A percentile compares a stretch with the other conserved stretches of the same genome.
phyloP scores from a whole-genome alignment of 2,113 vertebrate species.

The Electrona antarctica region DNA sequence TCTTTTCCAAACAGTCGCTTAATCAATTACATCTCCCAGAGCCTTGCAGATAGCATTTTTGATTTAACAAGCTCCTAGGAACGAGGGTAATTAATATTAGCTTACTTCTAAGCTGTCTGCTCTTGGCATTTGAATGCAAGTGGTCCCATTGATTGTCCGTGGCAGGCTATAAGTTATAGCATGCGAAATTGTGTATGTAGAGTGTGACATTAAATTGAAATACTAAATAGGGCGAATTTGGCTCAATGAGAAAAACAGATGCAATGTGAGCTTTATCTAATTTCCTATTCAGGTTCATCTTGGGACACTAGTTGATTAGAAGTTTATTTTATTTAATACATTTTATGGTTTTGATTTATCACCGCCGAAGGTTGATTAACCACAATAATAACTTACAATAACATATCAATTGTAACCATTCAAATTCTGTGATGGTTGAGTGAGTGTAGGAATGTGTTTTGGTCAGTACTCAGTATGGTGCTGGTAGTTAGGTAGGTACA shows the following conservation, averaged over 20 bases:
- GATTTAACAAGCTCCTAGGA: constrained; percentile 17
- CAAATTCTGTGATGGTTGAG: too few species aligned
- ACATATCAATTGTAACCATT: too few species aligned
- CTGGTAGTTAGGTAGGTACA: too few species aligned
- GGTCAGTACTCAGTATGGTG: too few species aligned
- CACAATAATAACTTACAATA: too few species aligned
- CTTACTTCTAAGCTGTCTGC: constrained; percentile 14
- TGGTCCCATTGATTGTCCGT: constrained; percentile 22
- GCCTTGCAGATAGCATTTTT: constrained; percentile 4
- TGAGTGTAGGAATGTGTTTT: too few species aligned
- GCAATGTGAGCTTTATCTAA: too few species aligned
- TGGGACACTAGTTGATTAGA: too few species aligned
- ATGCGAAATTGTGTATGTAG: not conserved
- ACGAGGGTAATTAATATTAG: constrained; percentile 2
- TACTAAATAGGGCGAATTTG: not conserved
- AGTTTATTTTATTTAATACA: too few species aligned
- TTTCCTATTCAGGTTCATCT: not conserved
- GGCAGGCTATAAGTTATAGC: constrained; percentile 1
- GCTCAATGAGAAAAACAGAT: too few species aligned
- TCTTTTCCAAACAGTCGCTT: not conserved
- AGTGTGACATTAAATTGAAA: constrained; percentile 7
- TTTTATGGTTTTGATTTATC: too few species aligned
- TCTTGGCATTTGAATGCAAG: constrained; percentile 31
- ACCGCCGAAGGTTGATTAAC: too few species aligned
- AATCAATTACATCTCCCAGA: not conserved